Evolutionary conservation across 2,113 vertebrate genomes (phyloP).

Genomic region (Cervus canadensis): DNA sequence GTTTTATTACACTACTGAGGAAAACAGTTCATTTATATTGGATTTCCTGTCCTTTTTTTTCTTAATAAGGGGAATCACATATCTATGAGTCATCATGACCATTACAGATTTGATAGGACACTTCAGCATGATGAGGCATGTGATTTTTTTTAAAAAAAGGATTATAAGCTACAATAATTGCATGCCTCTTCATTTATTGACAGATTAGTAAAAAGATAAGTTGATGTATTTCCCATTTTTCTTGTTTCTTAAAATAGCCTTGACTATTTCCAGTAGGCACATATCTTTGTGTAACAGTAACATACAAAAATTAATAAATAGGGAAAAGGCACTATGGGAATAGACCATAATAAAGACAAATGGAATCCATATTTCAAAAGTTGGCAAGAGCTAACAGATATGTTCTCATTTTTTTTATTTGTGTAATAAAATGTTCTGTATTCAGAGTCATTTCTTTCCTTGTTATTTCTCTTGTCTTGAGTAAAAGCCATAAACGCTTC

Average conservation of each 20-base stretch:
- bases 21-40: constrained; percentile 77
- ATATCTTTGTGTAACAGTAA: constrained; percentile 66
- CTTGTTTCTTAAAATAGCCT: constrained; percentile 48
- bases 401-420: constrained; percentile 66
- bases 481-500: constrained; percentile 66
- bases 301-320: constrained; percentile 71
- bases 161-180: constrained; percentile 29
- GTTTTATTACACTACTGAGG: constrained; percentile 73
- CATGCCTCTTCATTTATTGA: constrained; percentile 50
- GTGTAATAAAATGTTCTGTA: constrained; percentile 68
- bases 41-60: constrained; percentile 71
- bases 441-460: constrained; percentile 42
- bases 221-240: constrained; percentile 45
- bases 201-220: constrained; percentile 38
- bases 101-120: constrained; percentile 48
- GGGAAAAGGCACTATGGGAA: constrained; percentile 57
- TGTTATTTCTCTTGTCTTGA: constrained; percentile 59
- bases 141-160: background rate
- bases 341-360: constrained; percentile 71
- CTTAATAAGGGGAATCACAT: constrained; percentile 69
- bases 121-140: constrained; percentile 26
- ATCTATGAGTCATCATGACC: constrained; percentile 68
- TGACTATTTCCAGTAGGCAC: constrained; percentile 67
- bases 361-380: constrained; percentile 78
- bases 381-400: constrained; percentile 72